Evolutionary conservation across 2,888 invertebrate species (phyloP), one percentile per base, ranked within the genome.

Genomic region (Elmis aenea): DNA sequence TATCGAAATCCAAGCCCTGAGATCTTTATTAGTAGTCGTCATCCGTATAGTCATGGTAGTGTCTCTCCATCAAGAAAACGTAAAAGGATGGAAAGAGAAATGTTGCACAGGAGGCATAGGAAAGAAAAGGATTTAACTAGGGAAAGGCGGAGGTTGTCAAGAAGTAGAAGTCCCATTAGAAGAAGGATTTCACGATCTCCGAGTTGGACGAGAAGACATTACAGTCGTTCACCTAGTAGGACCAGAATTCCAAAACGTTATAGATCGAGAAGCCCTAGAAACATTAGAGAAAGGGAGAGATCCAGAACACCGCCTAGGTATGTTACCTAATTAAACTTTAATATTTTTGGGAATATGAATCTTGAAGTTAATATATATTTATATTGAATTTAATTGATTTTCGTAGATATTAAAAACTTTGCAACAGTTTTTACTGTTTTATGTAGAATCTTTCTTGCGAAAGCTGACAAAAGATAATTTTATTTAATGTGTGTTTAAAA

Each of bases 91-190:
- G 64, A 71, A n/a, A 60, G 63, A 26, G 69, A 69, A 5, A 63
- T 61, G 6, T 53, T 62, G 1, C 68, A 71, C 42, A 57, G 71
- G 30, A 65, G 71, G 48, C 72, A 70, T 43, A 62, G 70, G 31
- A 70, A 70, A 42, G 72, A 72, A 6, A 67, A 70, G 32, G 66
- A 70, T 13, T 55, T 70, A 12, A n/a, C 37, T 22, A 57, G 65
- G 27, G 71, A 71, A 10, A 69, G 71, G 38, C 56, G 71, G 11
- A 64, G 68, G 46, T 70, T 75, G 44, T 79, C 79, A 0, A 72
- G 76, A 40, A 81, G 81, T 26, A 71, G 80, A 38, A 77, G 76
- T 47, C 79, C 72, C 1, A 50, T 72, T 3, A 57, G 76, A 46
- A 67, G 78, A 1, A 72, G 79, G 1, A 73, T 77, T 14, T 69